Evolutionary conservation across 2,888 invertebrate species (phyloP).

Genomic region (Liodrosophila aerea): DNA sequence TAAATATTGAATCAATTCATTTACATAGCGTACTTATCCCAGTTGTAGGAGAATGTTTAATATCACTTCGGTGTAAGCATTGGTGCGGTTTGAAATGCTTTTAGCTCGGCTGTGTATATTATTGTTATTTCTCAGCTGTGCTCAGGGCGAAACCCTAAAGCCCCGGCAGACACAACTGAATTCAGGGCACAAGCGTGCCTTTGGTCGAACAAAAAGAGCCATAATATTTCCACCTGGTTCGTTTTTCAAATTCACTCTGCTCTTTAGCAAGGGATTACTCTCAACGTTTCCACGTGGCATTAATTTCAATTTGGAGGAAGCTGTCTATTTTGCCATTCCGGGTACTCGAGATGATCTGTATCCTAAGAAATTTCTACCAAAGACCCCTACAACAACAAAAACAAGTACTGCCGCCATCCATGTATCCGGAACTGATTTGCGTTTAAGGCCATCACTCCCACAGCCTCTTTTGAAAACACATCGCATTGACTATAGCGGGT

Average conservation of each 20-base stretch:
- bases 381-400: constrained; percentile 61
- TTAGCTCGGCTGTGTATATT: constrained; percentile 29
- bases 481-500: constrained; percentile 54
- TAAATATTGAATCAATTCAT: constrained; percentile 58
- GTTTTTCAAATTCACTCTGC: constrained; percentile 73
- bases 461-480: constrained; percentile 47
- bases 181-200: constrained; percentile 40
- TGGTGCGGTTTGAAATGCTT: constrained; percentile 37
- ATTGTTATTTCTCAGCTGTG: constrained; percentile 29
- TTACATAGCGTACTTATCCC: constrained; percentile 38
- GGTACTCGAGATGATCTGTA: constrained; percentile 70
- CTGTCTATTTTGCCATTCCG: constrained; percentile 76
- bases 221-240: constrained; percentile 76
- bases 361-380: constrained; percentile 69
- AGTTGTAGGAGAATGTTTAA: constrained; percentile 9
- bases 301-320: constrained; percentile 70
- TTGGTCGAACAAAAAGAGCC: constrained; percentile 72
- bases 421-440: constrained; percentile 74
- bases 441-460: constrained; percentile 54
- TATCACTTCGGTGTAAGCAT: constrained; percentile 25
- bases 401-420: constrained; percentile 49
- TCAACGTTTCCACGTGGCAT: constrained; percentile 74
- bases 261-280: constrained; percentile 67
- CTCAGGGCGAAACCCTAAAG: constrained; percentile 2
- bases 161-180: constrained; percentile 18